Conservation (phyloP, 2,113 vertebrate species). For the Chrysochloris asiatica region DNA sequence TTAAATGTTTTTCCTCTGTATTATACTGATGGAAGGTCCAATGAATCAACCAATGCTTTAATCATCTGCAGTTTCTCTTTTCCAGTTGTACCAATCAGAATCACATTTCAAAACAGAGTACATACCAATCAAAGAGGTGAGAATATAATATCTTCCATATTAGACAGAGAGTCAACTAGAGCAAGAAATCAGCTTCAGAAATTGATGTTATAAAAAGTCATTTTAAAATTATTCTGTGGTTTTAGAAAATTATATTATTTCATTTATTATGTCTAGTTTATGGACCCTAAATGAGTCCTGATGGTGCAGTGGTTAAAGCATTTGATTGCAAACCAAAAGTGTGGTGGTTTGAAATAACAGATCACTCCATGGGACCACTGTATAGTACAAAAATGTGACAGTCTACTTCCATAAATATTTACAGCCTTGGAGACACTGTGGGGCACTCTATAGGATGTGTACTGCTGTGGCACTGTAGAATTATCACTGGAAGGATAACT, state of each 20-base stretch:
- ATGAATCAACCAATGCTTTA: slow-evolving; percentile 80
- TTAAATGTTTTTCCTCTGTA: slow-evolving; percentile 70
- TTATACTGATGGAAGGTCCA: slow-evolving; percentile 74
- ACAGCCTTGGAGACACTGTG: no score
- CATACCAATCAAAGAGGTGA: slow-evolving; percentile 71
- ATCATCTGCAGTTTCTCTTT: slow-evolving; percentile 80
- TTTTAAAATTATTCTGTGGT: background rate
- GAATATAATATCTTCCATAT: slow-evolving; percentile 77
- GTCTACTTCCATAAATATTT: no score
- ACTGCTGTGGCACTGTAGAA: no score
- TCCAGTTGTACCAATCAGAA: slow-evolving; percentile 78
- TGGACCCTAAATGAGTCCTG: background rate
- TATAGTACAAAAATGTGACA: no score
- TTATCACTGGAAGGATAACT: no score
- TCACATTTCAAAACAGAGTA: slow-evolving; percentile 80
- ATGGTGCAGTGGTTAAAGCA: no score
- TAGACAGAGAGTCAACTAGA: slow-evolving; percentile 74
- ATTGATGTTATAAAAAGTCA: background rate
- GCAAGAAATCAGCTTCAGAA: slow-evolving; percentile 71
- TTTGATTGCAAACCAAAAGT: no score
- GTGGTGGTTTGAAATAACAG: no score
- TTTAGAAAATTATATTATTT: background rate
- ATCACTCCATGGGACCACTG: no score
- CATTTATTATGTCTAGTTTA: background rate
- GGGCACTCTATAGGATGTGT: no score